Evolutionary conservation across 2,888 invertebrate genomes (phyloP).

Genomic region (Cabera pusaria): DNA sequence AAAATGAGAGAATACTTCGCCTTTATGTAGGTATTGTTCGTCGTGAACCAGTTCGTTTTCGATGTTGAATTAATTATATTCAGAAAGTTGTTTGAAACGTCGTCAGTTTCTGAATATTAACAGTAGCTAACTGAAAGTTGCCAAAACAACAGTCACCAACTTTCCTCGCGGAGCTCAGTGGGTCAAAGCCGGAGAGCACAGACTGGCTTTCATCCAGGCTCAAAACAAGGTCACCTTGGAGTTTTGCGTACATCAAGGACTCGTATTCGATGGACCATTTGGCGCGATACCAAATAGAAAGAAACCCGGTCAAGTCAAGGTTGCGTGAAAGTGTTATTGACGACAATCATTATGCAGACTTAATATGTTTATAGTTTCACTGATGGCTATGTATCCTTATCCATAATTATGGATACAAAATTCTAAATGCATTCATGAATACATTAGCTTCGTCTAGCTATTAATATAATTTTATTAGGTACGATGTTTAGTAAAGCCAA

Average conservation of each 20-base stretch:
- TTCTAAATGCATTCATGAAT: slow-evolving; percentile 23
- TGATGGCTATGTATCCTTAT: slow-evolving; percentile 11
- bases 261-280: slow-evolving; percentile 33
- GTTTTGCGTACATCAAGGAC: slow-evolving; percentile 32
- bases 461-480: too few species aligned
- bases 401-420: slow-evolving; percentile 9
- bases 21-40: background rate
- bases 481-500: background rate
- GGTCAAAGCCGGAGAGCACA: slow-evolving; percentile 46
- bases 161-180: slow-evolving; percentile 29
- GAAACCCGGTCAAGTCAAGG: slow-evolving; percentile 41
- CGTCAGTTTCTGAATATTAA: slow-evolving; percentile 15
- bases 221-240: slow-evolving; percentile 37
- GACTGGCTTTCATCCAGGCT: slow-evolving; percentile 47
- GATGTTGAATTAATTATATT: slow-evolving; percentile 13
- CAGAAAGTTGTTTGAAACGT: slow-evolving; percentile 16
- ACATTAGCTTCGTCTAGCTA: slow-evolving; percentile 19
- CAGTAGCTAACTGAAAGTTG: slow-evolving; percentile 13
- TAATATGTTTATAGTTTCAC: slow-evolving; percentile 13
- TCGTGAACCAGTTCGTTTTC: slow-evolving; percentile 5
- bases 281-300: slow-evolving; percentile 43
- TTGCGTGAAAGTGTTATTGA: slow-evolving; percentile 40
- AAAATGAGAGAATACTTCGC: background rate
- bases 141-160: slow-evolving; percentile 25
- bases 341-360: slow-evolving; percentile 7